phyloP scores from a whole-genome alignment of 2,797 vertebrate genomes.

The Serranus cabrilla region DNA sequence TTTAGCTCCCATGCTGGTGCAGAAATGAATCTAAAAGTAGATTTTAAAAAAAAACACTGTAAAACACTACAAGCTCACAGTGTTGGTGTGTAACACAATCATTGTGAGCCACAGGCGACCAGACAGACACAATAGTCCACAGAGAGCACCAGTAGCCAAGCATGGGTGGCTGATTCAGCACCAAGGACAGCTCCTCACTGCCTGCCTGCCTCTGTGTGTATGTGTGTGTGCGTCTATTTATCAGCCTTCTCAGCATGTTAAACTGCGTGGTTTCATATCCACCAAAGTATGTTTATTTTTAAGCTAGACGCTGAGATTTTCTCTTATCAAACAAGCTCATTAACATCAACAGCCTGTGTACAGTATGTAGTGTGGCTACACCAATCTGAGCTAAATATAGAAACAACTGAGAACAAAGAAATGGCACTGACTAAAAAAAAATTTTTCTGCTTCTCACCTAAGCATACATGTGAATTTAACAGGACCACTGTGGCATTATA shows the following conservation, averaged over 20 bases:
- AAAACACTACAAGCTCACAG: slow-evolving; percentile 21
- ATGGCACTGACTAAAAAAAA: slow-evolving; percentile 36
- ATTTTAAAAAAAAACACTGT: background rate
- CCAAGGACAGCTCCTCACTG: slow-evolving; percentile 71
- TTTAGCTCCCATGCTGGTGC: background rate
- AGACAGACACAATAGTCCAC: slow-evolving; percentile 32
- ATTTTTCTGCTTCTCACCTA: slow-evolving; percentile 19
- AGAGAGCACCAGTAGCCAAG: slow-evolving; percentile 44
- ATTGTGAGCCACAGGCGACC: slow-evolving; percentile 12
- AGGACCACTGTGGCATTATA: slow-evolving; percentile 22
- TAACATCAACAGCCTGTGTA: slow-evolving; percentile 36
- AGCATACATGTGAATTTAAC: slow-evolving; percentile 27
- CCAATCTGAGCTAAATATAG: slow-evolving; percentile 60
- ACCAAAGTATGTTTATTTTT: slow-evolving; percentile 25
- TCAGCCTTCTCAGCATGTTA: slow-evolving; percentile 26
- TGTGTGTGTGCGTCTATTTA: slow-evolving; percentile 40
- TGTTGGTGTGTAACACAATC: slow-evolving; percentile 12
- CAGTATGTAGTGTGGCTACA: slow-evolving; percentile 22
- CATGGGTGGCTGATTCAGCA: slow-evolving; percentile 78
- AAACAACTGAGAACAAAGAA: slow-evolving; percentile 48
- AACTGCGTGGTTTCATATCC: slow-evolving; percentile 20
- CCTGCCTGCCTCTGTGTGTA: slow-evolving; percentile 15
- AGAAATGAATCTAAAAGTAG: background rate
- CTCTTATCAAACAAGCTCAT: slow-evolving; percentile 26
- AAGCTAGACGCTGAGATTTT: slow-evolving; percentile 25